phyloP scores from a whole-genome alignment of 2,113 vertebrate species.

The Ia io region DNA sequence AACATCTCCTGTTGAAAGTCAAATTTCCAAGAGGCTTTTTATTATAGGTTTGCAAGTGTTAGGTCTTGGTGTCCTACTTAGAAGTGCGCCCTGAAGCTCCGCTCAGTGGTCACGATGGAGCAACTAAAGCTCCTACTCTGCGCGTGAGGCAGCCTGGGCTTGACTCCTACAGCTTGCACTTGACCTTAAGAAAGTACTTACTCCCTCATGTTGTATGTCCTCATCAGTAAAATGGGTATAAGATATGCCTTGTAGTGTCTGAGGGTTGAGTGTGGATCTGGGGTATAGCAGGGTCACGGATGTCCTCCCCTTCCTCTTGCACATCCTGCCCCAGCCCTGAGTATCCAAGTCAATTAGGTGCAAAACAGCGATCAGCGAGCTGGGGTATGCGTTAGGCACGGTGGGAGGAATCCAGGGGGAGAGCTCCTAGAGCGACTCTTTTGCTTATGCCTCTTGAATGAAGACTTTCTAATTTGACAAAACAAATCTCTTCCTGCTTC shows the following conservation, averaged over 20 bases:
- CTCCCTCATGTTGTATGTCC: neutral
- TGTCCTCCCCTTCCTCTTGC: neutral
- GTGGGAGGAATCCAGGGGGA: neutral
- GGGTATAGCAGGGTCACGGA: rapidly evolving
- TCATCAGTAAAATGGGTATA: neutral
- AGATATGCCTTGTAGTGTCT: neutral
- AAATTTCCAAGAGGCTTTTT: neutral
- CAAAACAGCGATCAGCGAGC: neutral
- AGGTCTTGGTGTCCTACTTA: neutral
- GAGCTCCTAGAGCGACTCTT: neutral
- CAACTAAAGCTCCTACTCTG: neutral
- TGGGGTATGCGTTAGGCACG: neutral
- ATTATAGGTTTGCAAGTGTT: neutral
- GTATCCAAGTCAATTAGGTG: neutral
- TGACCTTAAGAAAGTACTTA: neutral
- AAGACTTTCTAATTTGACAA: neutral
- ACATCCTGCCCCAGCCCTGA: neutral
- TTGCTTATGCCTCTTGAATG: neutral
- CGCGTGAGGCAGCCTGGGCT: neutral
- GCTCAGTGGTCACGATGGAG: no score
- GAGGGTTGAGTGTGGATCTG: neutral
- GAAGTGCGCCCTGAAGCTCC: neutral
- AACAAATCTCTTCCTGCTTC: neutral
- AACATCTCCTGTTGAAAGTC: neutral
- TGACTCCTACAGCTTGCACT: neutral